phyloP scores from a whole-genome alignment of 2,797 vertebrate genomes.

The Neopelma chrysocephalum region DNA sequence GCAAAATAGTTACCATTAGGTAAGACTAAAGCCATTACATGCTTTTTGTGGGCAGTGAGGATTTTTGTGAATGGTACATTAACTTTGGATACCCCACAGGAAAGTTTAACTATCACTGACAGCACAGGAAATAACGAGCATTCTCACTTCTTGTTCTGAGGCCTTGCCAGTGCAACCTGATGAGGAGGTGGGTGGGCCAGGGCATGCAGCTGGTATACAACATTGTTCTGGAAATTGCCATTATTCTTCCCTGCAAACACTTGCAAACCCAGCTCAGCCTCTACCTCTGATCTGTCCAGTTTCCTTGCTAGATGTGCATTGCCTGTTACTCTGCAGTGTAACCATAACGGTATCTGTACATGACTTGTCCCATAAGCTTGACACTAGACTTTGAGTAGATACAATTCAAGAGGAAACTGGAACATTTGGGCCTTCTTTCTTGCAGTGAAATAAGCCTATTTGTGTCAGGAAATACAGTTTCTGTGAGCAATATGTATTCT shows the following conservation, averaged over 20 bases:
- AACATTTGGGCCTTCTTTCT: neutral
- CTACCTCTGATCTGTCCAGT: neutral
- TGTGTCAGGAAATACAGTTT: neutral
- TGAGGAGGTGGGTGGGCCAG: neutral
- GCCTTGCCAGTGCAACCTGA: neutral
- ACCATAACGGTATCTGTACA: neutral
- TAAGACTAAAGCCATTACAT: slow-evolving; percentile 43
- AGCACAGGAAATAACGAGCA: neutral
- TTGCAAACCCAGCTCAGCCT: neutral
- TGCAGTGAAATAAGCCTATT: neutral
- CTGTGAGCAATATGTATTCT: neutral
- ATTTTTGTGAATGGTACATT: neutral
- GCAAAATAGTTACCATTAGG: slow-evolving; percentile 96
- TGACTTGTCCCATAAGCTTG: neutral
- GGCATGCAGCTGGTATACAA: neutral
- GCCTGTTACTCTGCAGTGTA: neutral
- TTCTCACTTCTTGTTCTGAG: neutral
- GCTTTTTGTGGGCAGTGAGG: neutral
- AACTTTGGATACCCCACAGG: neutral
- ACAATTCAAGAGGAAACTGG: neutral
- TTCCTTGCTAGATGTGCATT: neutral
- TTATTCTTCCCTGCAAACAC: neutral
- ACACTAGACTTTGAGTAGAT: neutral
- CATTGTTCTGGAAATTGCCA: neutral
- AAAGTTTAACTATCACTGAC: neutral